A percentile compares a stretch with the other conserved stretches of the same genome.
These are phyloP conservation scores for Zapus hudsonius DNA, from an alignment of 2,113 vertebrate species.

Conservation along the genomic window DNA sequence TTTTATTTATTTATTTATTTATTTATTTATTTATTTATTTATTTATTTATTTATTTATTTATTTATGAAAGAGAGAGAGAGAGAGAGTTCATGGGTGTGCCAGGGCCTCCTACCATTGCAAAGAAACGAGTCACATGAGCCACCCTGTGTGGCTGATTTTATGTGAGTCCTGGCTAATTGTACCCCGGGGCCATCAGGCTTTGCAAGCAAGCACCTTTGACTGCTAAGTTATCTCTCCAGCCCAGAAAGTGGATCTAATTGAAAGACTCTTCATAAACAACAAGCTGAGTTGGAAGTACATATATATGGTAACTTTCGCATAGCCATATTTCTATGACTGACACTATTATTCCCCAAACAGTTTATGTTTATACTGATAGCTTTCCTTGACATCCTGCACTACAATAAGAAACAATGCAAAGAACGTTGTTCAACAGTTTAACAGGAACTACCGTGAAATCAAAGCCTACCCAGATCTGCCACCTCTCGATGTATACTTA, in stretches of 20 bases:
- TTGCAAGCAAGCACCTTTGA: too few relatives aligned
- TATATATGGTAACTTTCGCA: not conserved
- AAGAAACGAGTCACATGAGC: too few relatives aligned
- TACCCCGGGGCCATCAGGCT: too few relatives aligned
- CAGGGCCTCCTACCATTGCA: too few relatives aligned
- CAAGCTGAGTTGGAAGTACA: not conserved
- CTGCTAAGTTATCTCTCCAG: too few relatives aligned
- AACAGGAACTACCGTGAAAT: constrained; percentile 21
- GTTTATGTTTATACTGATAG: fast-evolving
- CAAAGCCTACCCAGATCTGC: not conserved
- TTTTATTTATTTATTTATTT: too few relatives aligned
- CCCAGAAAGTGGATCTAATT: not conserved
- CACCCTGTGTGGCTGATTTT: too few relatives aligned
- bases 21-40: too few relatives aligned
- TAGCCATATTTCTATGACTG: not conserved
- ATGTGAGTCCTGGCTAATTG: too few relatives aligned
- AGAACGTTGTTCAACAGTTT: not conserved
- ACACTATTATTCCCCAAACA: not conserved
- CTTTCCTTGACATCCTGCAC: not conserved
- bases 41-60: too few relatives aligned
- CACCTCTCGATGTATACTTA: not conserved
- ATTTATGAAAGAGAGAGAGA: too few relatives aligned
- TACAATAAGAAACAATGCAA: not conserved
- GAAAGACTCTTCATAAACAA: not conserved
- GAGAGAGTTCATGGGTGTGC: too few relatives aligned